phyloP scores from a whole-genome alignment of 2,888 invertebrate genomes.

The Tipula confusa region DNA sequence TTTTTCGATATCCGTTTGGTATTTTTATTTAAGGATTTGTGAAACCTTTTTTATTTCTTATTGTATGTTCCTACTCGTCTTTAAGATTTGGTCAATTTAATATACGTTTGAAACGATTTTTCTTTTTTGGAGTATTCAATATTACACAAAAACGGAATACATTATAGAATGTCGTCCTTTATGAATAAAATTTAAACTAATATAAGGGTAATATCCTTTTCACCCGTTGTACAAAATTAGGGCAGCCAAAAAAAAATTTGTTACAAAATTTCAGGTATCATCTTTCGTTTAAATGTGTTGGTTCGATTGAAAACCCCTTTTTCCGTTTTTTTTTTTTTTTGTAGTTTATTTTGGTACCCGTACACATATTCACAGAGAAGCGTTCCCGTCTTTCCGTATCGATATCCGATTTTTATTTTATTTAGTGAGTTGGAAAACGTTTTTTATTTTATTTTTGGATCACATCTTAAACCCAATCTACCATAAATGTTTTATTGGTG shows the following conservation, averaged over 20 bases:
- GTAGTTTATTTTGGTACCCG: neutral
- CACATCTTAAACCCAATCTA: slow-evolving; percentile 3
- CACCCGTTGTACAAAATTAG: neutral
- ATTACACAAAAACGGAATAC: neutral
- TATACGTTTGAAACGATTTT: neutral
- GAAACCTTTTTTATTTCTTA: neutral
- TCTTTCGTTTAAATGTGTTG: neutral
- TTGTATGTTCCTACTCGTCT: neutral
- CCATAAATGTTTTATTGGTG: slow-evolving; percentile 20
- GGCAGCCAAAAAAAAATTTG: slow-evolving; percentile 4
- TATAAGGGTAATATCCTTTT: neutral
- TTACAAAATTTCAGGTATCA: slow-evolving; percentile 1
- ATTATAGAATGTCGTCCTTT: slow-evolving; percentile 7
- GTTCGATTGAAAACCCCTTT: neutral
- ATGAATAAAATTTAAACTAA: slow-evolving; percentile 9
- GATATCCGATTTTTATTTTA: slow-evolving; percentile 20
- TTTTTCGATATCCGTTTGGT: neutral
- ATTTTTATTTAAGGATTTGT: slow-evolving; percentile 6
- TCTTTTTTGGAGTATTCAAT: neutral
- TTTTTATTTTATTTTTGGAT: neutral
- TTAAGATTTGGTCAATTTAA: slow-evolving; percentile 25
- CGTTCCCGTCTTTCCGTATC: neutral
- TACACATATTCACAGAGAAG: neutral
- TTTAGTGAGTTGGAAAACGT: neutral
- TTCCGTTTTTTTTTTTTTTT: no score